Conservation (phyloP, 2,888 invertebrate species). For the Isotomurus palustris region DNA sequence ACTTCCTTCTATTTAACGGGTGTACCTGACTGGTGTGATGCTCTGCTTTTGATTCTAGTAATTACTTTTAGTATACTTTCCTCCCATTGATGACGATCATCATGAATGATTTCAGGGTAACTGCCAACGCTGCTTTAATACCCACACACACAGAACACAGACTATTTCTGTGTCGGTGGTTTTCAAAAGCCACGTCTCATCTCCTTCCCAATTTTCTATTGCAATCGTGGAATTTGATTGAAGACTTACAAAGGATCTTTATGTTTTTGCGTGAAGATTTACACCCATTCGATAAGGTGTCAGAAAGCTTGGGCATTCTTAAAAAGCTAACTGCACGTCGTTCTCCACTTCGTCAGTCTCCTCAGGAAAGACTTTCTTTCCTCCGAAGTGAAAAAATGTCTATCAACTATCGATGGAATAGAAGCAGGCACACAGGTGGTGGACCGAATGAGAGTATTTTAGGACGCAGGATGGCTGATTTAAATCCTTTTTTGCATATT, state of each 20-base stretch:
- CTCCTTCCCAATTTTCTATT: neutral
- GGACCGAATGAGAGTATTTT: no score
- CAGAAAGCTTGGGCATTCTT: no score
- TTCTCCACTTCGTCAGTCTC: no score
- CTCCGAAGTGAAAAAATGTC: no score
- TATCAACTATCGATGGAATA: no score
- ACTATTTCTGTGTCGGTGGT: neutral
- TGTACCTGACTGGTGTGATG: no score
- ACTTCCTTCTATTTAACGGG: slow-evolving; percentile 27
- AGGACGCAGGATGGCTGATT: no score
- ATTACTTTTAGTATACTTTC: slow-evolving; percentile 15
- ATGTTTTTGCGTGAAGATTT: slow-evolving; percentile 4
- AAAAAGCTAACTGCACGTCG: no score
- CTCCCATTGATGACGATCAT: slow-evolving; percentile 17
- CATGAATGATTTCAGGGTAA: slow-evolving; percentile 1
- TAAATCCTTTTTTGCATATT: no score
- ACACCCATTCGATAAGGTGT: slow-evolving; percentile 19
- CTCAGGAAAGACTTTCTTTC: no score
- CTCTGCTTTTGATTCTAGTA: slow-evolving; percentile 2
- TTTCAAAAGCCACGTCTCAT: neutral
- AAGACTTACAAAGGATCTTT: neutral
- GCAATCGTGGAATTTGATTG: no score
- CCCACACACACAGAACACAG: neutral
- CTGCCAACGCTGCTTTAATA: neutral
- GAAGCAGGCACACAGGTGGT: no score